Evolutionary conservation across 2,113 vertebrate genomes (phyloP).

Genomic region (Miniopterus natalensis): DNA sequence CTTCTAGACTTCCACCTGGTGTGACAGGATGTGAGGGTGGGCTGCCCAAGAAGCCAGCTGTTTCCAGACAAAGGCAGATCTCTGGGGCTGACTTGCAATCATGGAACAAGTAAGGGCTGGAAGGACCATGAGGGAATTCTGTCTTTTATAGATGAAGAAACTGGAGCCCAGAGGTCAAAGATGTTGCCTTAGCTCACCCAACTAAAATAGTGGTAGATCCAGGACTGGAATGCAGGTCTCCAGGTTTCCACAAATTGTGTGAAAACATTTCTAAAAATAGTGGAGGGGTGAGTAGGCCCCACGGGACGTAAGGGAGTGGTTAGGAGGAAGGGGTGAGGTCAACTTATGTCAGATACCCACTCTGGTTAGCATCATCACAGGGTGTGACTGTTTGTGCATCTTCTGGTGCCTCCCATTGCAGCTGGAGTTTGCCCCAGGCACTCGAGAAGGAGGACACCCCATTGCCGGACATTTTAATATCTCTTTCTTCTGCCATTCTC

Average conservation of each 20-base stretch:
- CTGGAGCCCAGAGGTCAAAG: not conserved
- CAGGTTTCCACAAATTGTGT: not conserved
- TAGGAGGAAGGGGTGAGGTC: not conserved
- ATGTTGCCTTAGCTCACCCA: not conserved
- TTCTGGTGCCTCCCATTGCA: not conserved
- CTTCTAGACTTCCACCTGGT: not conserved
- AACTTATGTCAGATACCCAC: not conserved
- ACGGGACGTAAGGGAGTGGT: not conserved
- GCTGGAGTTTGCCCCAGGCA: not conserved
- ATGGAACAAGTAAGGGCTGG: not conserved
- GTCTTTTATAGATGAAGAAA: not conserved
- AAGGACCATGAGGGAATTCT: not conserved
- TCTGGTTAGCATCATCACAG: not conserved
- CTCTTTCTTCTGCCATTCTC: slow-evolving; percentile 72
- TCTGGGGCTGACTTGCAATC: not conserved
- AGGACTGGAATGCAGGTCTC: not conserved
- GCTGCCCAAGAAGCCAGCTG: not conserved
- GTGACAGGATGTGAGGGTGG: not conserved
- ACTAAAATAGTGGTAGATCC: not conserved
- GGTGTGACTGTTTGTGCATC: not conserved
- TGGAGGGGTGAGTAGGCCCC: not conserved
- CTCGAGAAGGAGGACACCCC: not conserved
- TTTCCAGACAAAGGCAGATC: not conserved
- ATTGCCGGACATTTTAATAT: slow-evolving; percentile 64
- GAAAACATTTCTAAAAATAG: not conserved